Evolutionary conservation across 2,113 vertebrate genomes (phyloP), one percentile per base, ranked within the genome.

Genomic region (Gadus chalcogrammus): DNA sequence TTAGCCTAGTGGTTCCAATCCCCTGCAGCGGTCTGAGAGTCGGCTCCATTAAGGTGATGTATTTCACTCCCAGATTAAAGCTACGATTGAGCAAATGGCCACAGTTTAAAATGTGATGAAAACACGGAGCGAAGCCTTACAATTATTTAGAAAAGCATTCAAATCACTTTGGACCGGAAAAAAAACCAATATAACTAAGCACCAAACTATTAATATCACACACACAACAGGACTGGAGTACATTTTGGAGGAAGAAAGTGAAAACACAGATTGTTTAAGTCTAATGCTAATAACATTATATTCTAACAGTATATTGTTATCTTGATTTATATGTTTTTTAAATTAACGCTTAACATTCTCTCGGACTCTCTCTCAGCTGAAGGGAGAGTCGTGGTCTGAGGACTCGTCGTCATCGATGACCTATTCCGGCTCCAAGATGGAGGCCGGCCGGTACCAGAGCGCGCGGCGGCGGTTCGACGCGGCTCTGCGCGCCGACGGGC

Each of bases 361-460:
- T 48, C 9, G 3, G 7, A 12, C 42, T 9, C 11, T 22, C 65
- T 20, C 64, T 42, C 63, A 86, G 84, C 3, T 85, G 5, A 72
- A 27, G 0, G 27, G 60, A 8, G 64, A 76, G 48, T 52, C 9
- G 12, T 12, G 5, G 1, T 27, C 24, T 0, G n/a, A 65, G 42
- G 82, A 71, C 2, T 0, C 61, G 3, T 0, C 67, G 0, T 48
- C 12, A 48, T 8, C 6, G 0, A 55, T 9, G 7, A 74, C 72
- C 0, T 84, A 83, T 59, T 31, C 20, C 48, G 76, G 24, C 5
- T 79, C 56, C 61, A 90, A 88, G 77, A 65, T 61, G 76, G 59
- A 72, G 0, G 85, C 88, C 0, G 67, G 38, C 6, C 0, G 22
- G 7, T 90, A 90, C 72, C 85, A 88, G 63, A 78, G 72, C 60